Conservation (phyloP, 2,888 invertebrate genomes). For the Julus scanicus region DNA sequence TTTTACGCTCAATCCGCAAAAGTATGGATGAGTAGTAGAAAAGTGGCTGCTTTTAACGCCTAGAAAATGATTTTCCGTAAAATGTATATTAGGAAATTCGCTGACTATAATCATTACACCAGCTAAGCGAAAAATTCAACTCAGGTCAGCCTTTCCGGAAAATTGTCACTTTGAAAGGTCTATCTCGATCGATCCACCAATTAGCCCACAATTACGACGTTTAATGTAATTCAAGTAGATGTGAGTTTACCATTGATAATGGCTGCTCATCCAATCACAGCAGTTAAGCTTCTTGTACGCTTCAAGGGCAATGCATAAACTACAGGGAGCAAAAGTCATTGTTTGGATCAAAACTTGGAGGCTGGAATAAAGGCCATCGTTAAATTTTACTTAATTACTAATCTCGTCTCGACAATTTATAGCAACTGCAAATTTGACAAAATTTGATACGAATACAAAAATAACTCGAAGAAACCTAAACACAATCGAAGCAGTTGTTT, state of each 20-base stretch:
- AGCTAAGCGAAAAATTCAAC: background rate
- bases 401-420: no score
- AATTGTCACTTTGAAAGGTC: slow-evolving; percentile 39
- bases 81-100: background rate
- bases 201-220: slow-evolving; percentile 36
- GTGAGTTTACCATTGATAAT: background rate
- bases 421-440: no score
- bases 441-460: no score
- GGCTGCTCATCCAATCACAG: background rate
- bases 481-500: no score
- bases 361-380: no score
- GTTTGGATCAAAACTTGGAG: no score
- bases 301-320: background rate
- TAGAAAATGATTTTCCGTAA: background rate
- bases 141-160: background rate
- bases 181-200: slow-evolving; percentile 21
- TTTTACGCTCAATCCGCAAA: no score
- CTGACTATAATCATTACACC: background rate
- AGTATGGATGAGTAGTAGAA: no score
- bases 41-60: background rate
- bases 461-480: no score
- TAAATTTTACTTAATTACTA: no score
- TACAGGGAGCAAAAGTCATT: no score
- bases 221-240: slow-evolving; percentile 17
- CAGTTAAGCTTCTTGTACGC: background rate